phyloP scores from a whole-genome alignment of 2,797 vertebrate genomes.

The Picus viridis region DNA sequence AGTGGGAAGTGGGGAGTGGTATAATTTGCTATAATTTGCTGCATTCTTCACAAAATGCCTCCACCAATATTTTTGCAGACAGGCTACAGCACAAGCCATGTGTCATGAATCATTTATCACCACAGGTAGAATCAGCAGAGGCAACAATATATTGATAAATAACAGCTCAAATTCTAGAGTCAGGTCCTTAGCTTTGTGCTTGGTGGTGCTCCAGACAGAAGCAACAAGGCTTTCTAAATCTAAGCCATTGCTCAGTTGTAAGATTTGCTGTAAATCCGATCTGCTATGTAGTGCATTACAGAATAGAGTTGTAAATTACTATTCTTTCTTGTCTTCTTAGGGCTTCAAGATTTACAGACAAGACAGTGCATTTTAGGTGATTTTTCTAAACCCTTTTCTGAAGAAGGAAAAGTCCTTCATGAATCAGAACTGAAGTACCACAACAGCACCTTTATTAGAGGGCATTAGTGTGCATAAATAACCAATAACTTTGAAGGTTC shows the following conservation, averaged over 20 bases:
- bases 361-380: not conserved
- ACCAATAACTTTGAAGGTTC: not conserved
- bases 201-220: not conserved
- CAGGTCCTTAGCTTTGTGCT: not conserved
- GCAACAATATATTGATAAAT: not conserved
- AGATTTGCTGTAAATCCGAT: not conserved
- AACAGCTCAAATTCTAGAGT: not conserved
- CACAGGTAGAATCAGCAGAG: not conserved
- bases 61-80: not conserved
- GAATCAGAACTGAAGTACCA: not conserved
- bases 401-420: not conserved
- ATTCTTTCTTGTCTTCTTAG: not conserved
- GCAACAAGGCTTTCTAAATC: not conserved
- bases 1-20: not conserved
- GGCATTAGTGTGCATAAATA: not conserved
- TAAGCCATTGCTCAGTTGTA: not conserved
- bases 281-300: not conserved
- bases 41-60: not conserved
- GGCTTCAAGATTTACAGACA: not conserved
- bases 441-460: not conserved
- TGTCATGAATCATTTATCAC: not conserved
- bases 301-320: not conserved
- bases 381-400: not conserved
- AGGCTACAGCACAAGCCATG: fast-evolving
- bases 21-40: not conserved